A percentile compares a stretch with the other conserved stretches of the same genome.
Evolutionary conservation across 2,888 invertebrate species (phyloP).

Genomic region (Trypoxylon attenuatum): DNA sequence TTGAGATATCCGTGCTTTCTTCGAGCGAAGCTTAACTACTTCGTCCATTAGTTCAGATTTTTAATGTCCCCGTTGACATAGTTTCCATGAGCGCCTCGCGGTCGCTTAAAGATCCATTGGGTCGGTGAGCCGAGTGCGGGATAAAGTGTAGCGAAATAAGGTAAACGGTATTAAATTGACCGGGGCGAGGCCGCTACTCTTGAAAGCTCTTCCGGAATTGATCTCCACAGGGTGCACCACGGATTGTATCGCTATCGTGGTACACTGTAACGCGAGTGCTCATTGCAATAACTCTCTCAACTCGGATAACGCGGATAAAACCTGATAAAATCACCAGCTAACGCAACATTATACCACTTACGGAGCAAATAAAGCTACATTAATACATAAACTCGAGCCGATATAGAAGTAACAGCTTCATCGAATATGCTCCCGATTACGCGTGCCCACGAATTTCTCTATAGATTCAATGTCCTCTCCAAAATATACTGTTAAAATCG

Average conservation of each 20-base stretch:
- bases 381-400: no score
- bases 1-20: background rate
- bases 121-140: background rate
- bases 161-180: background rate
- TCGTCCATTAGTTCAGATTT: background rate
- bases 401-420: no score
- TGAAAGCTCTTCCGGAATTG: background rate
- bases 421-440: no score
- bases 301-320: no score
- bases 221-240: no score
- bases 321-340: no score
- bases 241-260: no score
- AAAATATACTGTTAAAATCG: background rate
- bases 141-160: no score
- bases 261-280: no score
- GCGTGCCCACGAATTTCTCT: background rate
- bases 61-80: background rate
- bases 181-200: background rate
- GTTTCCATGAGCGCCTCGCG: background rate
- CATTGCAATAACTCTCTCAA: no score
- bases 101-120: background rate
- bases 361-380: no score
- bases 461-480: conserved; percentile 7
- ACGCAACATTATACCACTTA: no score
- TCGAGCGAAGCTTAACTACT: background rate